These are phyloP conservation scores for Platyura marginata DNA, from an alignment of 1,140 invertebrate species.

Conservation along the genomic window DNA sequence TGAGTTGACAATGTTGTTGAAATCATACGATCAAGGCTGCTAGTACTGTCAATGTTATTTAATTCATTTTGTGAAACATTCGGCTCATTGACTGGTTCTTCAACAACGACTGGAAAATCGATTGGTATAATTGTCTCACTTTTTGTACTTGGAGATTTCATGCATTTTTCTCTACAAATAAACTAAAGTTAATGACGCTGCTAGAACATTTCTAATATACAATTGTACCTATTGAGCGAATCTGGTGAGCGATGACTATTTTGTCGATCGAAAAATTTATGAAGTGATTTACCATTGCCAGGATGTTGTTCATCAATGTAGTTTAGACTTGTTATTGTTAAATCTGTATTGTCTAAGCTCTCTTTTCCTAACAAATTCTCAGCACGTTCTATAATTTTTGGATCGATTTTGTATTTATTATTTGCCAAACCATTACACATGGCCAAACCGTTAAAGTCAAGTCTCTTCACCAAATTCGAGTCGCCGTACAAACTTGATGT, in stretches of 20 bases:
- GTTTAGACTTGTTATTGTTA: constrained; percentile 36
- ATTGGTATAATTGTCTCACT: no score
- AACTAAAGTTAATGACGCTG: not conserved
- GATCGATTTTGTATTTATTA: constrained; percentile 17
- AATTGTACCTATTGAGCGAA: not conserved
- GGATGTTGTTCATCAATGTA: constrained; percentile 34
- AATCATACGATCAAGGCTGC: constrained; percentile 13
- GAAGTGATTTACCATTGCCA: constrained; percentile 10
- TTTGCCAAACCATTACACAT: not conserved
- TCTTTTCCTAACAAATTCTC: constrained; percentile 22
- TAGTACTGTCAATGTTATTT: not conserved
- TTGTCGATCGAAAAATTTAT: constrained; percentile 2
- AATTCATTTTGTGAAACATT: no score
- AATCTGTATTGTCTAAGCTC: constrained; percentile 32
- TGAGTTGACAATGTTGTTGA: constrained; percentile 42
- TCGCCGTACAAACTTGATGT: not conserved
- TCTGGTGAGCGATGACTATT: not conserved
- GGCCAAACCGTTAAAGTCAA: not conserved
- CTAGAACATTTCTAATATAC: not conserved
- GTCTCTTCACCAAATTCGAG: not conserved
- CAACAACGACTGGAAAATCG: no score
- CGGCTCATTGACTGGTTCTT: no score
- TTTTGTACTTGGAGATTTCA: no score
- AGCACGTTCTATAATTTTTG: constrained; percentile 21
- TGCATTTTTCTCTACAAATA: not conserved